phyloP scores from a whole-genome alignment of 2,888 invertebrate species.

The Cephus sareptanus region DNA sequence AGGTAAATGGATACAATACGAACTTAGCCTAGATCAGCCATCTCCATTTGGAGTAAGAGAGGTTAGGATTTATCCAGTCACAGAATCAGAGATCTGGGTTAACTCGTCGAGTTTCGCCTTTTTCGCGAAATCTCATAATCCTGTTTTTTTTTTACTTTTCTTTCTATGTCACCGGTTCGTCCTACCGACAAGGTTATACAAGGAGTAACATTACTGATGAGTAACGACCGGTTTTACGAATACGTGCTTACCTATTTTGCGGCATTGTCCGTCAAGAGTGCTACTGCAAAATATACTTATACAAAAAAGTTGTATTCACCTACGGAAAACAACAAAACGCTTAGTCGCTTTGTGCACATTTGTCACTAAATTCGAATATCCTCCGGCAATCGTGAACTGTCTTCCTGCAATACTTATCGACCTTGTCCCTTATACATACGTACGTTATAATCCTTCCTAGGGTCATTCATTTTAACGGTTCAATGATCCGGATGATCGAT shows the following conservation, averaged over 20 bases:
- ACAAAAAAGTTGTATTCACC: not conserved
- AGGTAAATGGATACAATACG: not conserved
- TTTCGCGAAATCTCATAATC: not conserved
- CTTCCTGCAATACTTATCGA: not conserved
- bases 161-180: not conserved
- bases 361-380: not conserved
- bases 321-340: not conserved
- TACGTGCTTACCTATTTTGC: not conserved
- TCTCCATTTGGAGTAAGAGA: not conserved
- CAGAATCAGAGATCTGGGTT: not conserved
- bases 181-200: not conserved
- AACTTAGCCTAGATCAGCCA: not conserved
- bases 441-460: not conserved
- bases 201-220: not conserved
- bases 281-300: not conserved
- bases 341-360: not conserved
- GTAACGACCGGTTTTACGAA: not conserved
- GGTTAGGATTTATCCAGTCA: not conserved
- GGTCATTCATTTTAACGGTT: not conserved
- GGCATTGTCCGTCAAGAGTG: not conserved
- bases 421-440: not conserved
- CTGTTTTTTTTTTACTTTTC: not conserved
- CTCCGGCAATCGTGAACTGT: not conserved
- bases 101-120: not conserved
- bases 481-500: not conserved